Evolutionary conservation across 1,140 invertebrate genomes (phyloP).

Genomic region (Heliconius himera): DNA sequence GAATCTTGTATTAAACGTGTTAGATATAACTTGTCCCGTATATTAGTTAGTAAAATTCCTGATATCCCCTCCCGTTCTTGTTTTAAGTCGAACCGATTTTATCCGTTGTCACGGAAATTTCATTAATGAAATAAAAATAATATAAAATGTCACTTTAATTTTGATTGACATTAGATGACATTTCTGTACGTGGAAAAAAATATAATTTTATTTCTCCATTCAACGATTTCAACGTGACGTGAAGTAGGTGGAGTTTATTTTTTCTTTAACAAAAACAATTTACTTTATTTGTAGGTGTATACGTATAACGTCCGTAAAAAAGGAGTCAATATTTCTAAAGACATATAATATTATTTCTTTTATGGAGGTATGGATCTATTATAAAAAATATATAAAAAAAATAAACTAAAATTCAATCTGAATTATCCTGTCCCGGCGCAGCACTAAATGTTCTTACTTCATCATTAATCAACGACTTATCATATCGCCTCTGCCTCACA

Average conservation of each 20-base stretch:
- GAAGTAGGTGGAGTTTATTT: not conserved
- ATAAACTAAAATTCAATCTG: conserved; percentile 53
- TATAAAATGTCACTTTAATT: too few species aligned
- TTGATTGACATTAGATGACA: too few species aligned
- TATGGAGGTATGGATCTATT: too few species aligned
- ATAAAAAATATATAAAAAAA: too few species aligned
- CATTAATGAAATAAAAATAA: too few species aligned
- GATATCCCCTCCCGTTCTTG: not conserved
- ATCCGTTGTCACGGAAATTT: not conserved
- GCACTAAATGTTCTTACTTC: conserved; percentile 72
- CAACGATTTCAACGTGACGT: too few species aligned
- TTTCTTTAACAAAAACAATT: not conserved
- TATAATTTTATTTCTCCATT: too few species aligned
- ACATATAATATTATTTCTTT: too few species aligned
- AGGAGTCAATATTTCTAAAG: too few species aligned
- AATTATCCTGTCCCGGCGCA: conserved; percentile 65
- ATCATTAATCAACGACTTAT: conserved; percentile 65
- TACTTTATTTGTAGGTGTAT: too few species aligned
- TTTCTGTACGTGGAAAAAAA: not conserved
- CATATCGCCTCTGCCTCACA: conserved; percentile 69
- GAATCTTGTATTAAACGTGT: conserved; percentile 66
- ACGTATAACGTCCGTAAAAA: too few species aligned
- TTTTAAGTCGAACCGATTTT: not conserved
- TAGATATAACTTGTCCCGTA: conserved; percentile 1
- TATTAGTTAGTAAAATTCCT: not conserved